Evolutionary conservation across 2,888 invertebrate species (phyloP).

Genomic region (Villa cingulata): DNA sequence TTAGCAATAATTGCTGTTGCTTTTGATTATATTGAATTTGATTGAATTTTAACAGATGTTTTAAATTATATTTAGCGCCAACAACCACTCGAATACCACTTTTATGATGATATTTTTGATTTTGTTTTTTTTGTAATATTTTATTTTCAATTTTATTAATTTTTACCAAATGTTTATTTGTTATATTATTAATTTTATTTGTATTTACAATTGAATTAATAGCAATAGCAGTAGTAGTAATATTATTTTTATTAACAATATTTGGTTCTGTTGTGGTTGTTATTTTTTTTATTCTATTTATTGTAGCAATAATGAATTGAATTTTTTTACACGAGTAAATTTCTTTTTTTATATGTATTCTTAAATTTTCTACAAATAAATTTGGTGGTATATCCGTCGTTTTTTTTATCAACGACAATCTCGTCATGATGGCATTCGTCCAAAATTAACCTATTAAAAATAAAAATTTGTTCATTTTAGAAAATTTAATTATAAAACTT

Average conservation of each 20-base stretch:
- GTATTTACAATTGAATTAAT: too few species aligned
- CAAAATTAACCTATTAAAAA: constrained; percentile 8
- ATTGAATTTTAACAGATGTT: neutral
- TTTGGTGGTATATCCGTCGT: constrained; percentile 1
- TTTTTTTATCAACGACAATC: constrained; percentile 13
- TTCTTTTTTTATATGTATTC: neutral
- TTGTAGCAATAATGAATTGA: too few species aligned
- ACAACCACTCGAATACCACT: neutral
- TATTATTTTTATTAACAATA: too few species aligned
- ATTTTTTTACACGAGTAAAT: too few species aligned
- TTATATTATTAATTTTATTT: too few species aligned
- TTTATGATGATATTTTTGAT: neutral
- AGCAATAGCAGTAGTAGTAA: too few species aligned
- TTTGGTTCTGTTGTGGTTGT: too few species aligned
- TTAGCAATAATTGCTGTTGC: neutral
- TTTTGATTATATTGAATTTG: neutral
- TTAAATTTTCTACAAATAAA: neutral
- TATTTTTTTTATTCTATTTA: too few species aligned
- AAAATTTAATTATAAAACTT: constrained; percentile 4
- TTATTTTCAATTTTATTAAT: too few species aligned
- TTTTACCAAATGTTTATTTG: too few species aligned
- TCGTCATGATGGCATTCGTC: constrained; percentile 16
- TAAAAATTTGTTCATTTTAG: neutral
- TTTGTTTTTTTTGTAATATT: too few species aligned
- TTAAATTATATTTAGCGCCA: neutral